A percentile compares a stretch with the other conserved stretches of the same genome.
Conservation (phyloP, 2,888 invertebrate genomes). For the Tricholauxania praeusta region DNA sequence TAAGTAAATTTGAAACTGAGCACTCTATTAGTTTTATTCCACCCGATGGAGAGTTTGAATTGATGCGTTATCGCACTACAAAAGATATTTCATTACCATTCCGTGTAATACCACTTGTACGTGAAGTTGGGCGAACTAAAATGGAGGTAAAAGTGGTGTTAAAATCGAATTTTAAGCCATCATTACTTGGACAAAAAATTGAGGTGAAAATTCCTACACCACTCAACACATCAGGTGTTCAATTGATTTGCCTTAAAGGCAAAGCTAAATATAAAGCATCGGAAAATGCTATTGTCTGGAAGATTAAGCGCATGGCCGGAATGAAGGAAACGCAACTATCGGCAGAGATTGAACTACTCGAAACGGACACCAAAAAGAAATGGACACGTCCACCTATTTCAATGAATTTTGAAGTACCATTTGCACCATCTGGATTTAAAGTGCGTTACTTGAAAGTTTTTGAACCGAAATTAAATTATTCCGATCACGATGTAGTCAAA, state of each 20-base stretch:
- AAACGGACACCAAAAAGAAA: conserved; percentile 99
- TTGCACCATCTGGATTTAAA: conserved; percentile 99
- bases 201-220: conserved; percentile 99
- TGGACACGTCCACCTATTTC: conserved; percentile 99
- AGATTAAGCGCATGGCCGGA: conserved; percentile 95
- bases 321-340: conserved; percentile 99
- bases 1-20: conserved; percentile 99
- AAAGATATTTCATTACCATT: conserved; percentile 99
- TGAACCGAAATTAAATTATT: conserved; percentile 99
- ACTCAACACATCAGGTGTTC: conserved; percentile 98
- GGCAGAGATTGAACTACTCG: conserved; percentile 97
- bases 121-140: conserved; percentile 98
- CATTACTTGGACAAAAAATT: conserved; percentile 97
- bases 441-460: conserved; percentile 99
- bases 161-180: conserved; percentile 99
- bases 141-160: conserved; percentile 99
- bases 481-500: conserved; percentile 99
- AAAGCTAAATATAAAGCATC: conserved; percentile 99
- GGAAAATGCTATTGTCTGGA: conserved; percentile 98
- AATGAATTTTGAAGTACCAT: conserved; percentile 99
- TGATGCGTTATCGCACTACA: conserved; percentile 99
- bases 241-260: conserved; percentile 98
- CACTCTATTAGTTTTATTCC: conserved; percentile 99
- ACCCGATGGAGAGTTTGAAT: conserved; percentile 99
- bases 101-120: conserved; percentile 97